Conservation (phyloP, 2,888 invertebrate species). For the Leucoptera coffeella region DNA sequence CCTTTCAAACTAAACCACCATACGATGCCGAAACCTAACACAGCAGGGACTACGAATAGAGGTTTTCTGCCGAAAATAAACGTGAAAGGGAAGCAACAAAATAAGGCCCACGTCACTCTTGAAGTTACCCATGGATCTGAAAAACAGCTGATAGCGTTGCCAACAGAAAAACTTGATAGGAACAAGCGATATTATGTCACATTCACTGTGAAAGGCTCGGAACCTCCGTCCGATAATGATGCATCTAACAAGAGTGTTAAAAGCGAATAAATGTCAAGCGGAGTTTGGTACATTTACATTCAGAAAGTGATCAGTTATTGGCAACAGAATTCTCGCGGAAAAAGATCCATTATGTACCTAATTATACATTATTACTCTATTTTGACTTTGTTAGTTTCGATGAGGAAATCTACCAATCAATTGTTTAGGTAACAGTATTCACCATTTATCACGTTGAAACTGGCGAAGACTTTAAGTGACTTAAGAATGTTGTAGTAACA, state of each 20-base stretch:
- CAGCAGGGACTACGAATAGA: slow-evolving; percentile 43
- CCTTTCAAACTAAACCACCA: slow-evolving; percentile 72
- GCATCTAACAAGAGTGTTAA: slow-evolving; percentile 25
- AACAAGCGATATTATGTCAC: slow-evolving; percentile 90
- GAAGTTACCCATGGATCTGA: slow-evolving; percentile 81
- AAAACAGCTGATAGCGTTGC: slow-evolving; percentile 81
- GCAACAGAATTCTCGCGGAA: no score
- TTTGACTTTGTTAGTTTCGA: no score
- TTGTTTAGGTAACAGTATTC: no score
- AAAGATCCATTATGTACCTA: no score
- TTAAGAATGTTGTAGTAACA: no score
- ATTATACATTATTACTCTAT: no score
- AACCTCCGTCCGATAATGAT: slow-evolving; percentile 49
- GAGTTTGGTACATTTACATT: no score
- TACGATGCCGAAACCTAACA: slow-evolving; percentile 67
- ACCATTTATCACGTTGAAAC: no score
- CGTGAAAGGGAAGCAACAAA: slow-evolving; percentile 23
- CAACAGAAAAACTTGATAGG: slow-evolving; percentile 79
- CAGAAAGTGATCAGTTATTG: no score
- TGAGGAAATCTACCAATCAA: no score
- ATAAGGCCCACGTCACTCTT: slow-evolving; percentile 58
- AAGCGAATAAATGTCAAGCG: slow-evolving; percentile 24
- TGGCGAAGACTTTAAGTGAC: no score
- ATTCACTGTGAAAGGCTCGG: slow-evolving; percentile 79
- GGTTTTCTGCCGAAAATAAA: slow-evolving; percentile 67